Conservation (phyloP, 2,888 invertebrate genomes). For the Drosophila setosimentum region DNA sequence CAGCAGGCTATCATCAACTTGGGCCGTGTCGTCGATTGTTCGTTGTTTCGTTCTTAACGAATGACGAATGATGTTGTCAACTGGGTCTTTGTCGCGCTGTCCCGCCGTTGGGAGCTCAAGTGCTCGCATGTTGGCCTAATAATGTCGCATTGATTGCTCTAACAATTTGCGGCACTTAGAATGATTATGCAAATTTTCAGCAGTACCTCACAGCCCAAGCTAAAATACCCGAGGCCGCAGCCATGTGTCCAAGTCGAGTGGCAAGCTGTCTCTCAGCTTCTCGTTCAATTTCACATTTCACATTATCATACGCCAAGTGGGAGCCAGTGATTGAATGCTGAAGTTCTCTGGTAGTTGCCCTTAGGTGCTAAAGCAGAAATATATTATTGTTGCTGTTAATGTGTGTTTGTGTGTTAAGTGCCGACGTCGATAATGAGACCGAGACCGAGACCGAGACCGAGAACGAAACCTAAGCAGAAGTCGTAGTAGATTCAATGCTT, state of each 20-base stretch:
- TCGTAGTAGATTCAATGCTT: constrained; percentile 9
- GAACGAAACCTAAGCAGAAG: constrained; percentile 15
- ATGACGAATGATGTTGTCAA: constrained; percentile 68
- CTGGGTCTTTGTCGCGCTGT: constrained; percentile 29
- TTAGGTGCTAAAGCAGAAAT: constrained; percentile 43
- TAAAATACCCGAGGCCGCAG: constrained; percentile 25
- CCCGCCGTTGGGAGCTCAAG: constrained; percentile 27
- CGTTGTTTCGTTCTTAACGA: constrained; percentile 23
- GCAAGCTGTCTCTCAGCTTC: constrained; percentile 38
- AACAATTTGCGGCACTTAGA: constrained; percentile 56
- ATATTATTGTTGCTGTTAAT: constrained; percentile 44
- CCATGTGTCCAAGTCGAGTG: constrained; percentile 38
- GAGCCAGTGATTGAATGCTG: constrained; percentile 55
- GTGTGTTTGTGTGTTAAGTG: constrained; percentile 14
- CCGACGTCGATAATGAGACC: constrained; percentile 13
- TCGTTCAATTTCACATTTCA: constrained; percentile 42
- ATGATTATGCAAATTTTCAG: constrained; percentile 70
- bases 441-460: constrained; percentile 7
- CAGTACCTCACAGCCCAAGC: constrained; percentile 15
- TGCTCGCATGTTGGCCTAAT: constrained; percentile 73
- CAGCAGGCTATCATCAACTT: constrained; percentile 29
- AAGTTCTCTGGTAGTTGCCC: constrained; percentile 40
- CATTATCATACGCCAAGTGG: constrained; percentile 52
- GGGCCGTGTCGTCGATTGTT: constrained; percentile 7
- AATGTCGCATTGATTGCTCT: constrained; percentile 62